phyloP scores from a whole-genome alignment of 2,888 invertebrate species.

The Arctia plantaginis region DNA sequence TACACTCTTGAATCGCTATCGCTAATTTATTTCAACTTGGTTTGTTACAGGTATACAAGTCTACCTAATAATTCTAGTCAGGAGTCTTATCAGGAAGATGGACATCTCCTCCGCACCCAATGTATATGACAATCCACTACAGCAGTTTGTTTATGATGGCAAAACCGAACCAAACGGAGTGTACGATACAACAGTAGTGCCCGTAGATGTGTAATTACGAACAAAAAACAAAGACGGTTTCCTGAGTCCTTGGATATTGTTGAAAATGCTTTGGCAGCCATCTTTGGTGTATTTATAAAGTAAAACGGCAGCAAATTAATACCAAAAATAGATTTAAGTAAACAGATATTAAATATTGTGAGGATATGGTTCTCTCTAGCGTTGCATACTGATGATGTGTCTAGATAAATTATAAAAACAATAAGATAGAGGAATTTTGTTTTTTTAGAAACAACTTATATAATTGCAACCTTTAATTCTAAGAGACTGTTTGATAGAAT shows the following conservation, averaged over 20 bases:
- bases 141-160: constrained; percentile 68
- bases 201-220: constrained; percentile 30
- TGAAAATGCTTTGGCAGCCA: neutral
- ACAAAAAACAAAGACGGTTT: too few relatives aligned
- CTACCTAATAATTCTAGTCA: constrained; percentile 68
- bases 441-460: neutral
- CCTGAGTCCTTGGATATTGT: neutral
- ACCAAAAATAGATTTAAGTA: constrained; percentile 7
- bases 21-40: neutral
- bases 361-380: neutral
- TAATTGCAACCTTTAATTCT: neutral
- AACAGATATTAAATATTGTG: neutral
- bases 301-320: neutral
- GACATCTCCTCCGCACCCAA: constrained; percentile 58
- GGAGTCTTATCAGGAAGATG: constrained; percentile 71
- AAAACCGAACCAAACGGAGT: constrained; percentile 60
- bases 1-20: too few relatives aligned
- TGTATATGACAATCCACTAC: constrained; percentile 70
- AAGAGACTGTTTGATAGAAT: neutral
- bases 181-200: constrained; percentile 53
- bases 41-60: constrained; percentile 65
- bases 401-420: neutral
- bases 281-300: neutral
- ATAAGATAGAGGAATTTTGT: neutral
- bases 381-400: neutral